Conservation (phyloP, 2,888 invertebrate species). For the Brachypterus glaber region DNA sequence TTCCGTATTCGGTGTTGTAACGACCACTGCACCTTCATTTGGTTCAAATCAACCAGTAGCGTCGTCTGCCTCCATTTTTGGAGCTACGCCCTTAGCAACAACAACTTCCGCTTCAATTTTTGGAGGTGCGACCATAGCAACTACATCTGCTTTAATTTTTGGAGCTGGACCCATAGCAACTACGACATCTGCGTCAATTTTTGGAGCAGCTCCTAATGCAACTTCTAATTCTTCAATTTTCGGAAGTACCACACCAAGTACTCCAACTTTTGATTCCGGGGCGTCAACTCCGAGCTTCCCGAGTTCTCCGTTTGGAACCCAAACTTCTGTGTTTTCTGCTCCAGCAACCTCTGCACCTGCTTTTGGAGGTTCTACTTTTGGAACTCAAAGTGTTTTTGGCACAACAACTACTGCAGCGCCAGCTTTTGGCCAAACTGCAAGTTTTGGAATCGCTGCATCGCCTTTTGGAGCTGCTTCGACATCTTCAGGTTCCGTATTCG, state of each 20-base stretch:
- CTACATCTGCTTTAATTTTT: conserved; percentile 17
- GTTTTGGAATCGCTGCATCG: conserved; percentile 26
- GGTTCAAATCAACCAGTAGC: conserved; percentile 6
- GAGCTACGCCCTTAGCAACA: conserved; percentile 1
- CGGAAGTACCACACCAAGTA: conserved; percentile 10
- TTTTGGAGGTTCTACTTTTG: conserved; percentile 24
- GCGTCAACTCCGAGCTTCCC: conserved; percentile 26
- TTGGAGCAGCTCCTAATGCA: conserved; percentile 16
- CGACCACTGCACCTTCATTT: conserved; percentile 8
- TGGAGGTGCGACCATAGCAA: conserved; percentile 14
- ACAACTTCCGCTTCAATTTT: conserved; percentile 10
- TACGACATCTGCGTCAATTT: conserved; percentile 16
- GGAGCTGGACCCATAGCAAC: conserved; percentile 10
- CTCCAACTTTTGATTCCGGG: conserved; percentile 15
- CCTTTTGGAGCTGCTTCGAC: conserved; percentile 28
- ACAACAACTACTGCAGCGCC: conserved; percentile 13
- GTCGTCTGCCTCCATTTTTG: conserved; percentile 7
- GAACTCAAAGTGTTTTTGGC: conserved; percentile 22
- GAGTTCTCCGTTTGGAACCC: conserved; percentile 19
- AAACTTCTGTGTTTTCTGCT: conserved; percentile 18
- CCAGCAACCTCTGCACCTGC: conserved; percentile 11
- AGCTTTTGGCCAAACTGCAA: conserved; percentile 17
- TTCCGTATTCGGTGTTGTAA: conserved; percentile 13
- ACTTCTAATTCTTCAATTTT: conserved; percentile 8
- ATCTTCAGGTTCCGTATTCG: conserved; percentile 23